Percentiles rank a stretch among this genome's conserved stretches.
Conservation (phyloP, 2,797 vertebrate species). For the Acomys russatus region DNA sequence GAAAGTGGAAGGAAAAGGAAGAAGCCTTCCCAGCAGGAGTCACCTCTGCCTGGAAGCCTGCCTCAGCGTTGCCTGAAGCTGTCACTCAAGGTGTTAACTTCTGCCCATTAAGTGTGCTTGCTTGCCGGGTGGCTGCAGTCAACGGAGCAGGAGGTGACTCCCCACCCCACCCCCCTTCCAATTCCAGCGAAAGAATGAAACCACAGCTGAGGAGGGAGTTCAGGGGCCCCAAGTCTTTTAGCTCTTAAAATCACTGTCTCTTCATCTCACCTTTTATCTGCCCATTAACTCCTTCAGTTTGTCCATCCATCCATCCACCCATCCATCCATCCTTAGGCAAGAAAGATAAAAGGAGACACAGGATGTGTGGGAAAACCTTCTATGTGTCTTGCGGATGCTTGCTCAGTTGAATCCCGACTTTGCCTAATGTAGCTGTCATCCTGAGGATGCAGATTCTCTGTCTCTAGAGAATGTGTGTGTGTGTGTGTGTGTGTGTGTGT, state of each 20-base stretch:
- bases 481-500: not conserved
- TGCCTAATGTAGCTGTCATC: not conserved
- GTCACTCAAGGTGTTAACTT: slow-evolving; percentile 91
- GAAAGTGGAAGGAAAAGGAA: slow-evolving; percentile 82
- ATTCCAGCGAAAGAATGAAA: slow-evolving; percentile 87
- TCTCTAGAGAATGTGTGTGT: not conserved
- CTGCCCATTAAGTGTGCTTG: slow-evolving; percentile 88
- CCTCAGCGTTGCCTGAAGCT: slow-evolving; percentile 88
- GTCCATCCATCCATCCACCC: slow-evolving; percentile 72
- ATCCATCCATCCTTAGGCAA: slow-evolving; percentile 74
- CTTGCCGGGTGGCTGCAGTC: slow-evolving; percentile 86
- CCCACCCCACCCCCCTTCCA: slow-evolving; percentile 86
- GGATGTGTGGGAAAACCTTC: slow-evolving; percentile 79
- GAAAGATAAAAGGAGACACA: slow-evolving; percentile 29
- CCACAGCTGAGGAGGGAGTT: slow-evolving; percentile 81
- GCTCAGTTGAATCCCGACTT: not conserved
- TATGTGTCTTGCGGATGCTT: slow-evolving; percentile 53
- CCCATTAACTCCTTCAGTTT: slow-evolving; percentile 87
- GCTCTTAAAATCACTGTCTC: slow-evolving; percentile 86
- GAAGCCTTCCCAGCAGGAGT: slow-evolving; percentile 84
- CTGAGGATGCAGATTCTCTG: not conserved
- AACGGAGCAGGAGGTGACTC: slow-evolving; percentile 88
- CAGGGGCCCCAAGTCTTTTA: slow-evolving; percentile 87
- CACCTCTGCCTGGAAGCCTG: slow-evolving; percentile 78
- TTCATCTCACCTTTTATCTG: slow-evolving; percentile 86